These are phyloP conservation scores for Apis mellifera DNA, from an alignment of 1,140 invertebrate species.

Conservation along the genomic window Amel_HAv3.1 CM009945.2:3542501-3543000, in stretches of 20 bases:
- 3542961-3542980: background rate
- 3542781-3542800: slow-evolving; percentile 1
- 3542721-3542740: slow-evolving; percentile 39
- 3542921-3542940: background rate
- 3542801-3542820: slow-evolving; percentile 25
- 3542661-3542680: background rate
- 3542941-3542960: slow-evolving; percentile 13
- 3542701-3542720: background rate
- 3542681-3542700: background rate
- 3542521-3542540: background rate
- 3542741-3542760: slow-evolving; percentile 43
- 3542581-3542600: background rate
- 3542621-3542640: background rate
- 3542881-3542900: background rate
- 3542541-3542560: background rate
- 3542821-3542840: slow-evolving; percentile 40
- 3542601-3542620: slow-evolving; percentile 8
- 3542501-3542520: background rate
- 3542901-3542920: background rate
- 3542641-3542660: background rate
- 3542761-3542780: slow-evolving; percentile 14
- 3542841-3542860: slow-evolving; percentile 15
- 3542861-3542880: slow-evolving; percentile 18
- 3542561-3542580: slow-evolving; percentile 14
- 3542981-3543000: background rate